Evolutionary conservation across 1,140 invertebrate species (phyloP), one percentile per base, ranked within the genome.

Genomic region (Drosophila bipectinata): DNA sequence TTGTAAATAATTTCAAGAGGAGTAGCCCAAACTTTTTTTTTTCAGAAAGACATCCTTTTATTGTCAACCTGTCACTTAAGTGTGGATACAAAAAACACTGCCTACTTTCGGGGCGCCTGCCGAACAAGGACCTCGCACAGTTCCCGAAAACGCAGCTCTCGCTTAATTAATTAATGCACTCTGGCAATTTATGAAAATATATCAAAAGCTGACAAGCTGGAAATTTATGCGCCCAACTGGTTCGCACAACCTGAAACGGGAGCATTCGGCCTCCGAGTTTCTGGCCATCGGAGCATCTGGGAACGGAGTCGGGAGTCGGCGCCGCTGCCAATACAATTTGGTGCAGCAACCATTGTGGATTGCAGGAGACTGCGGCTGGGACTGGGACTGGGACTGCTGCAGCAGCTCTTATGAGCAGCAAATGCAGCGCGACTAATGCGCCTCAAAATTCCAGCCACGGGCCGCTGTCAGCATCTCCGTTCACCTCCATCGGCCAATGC

Each of bases 141-240:
- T 44, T 18, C 58, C 60, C 78, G 26, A 79, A 88, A 87, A 75
- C 68, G 24, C 64, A 24, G 55, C 55, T 26, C 52, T 28, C 52
- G 61, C 84, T 84, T 89, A 89, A 89, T 89, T 89, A 89, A 89
- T 89, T 89, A 88, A 88, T 89, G 84, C 84, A 89, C 84, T 89
- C 77, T 77, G 67, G 84, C 84, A 89, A 89, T 89, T 89, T 89
- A 89, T 89, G 79, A 89, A 89, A 88, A 88, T 87, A 87, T 89
- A 89, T 89, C 80, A 89, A 89, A 80, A 89, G 84, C 85, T 84
- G 84, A 89, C 84, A 89, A 78, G 84, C 79, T 89, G 84, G 84
- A 89, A 89, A 89, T 89, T 89, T 89, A 89, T 89, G 80, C 73
- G 73, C 45, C 73, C 84, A 84, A 69, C 72, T 74, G 64, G 76